Evolutionary conservation across 2,888 invertebrate genomes (phyloP).

Genomic region (Tenthredo scrophulariae): DNA sequence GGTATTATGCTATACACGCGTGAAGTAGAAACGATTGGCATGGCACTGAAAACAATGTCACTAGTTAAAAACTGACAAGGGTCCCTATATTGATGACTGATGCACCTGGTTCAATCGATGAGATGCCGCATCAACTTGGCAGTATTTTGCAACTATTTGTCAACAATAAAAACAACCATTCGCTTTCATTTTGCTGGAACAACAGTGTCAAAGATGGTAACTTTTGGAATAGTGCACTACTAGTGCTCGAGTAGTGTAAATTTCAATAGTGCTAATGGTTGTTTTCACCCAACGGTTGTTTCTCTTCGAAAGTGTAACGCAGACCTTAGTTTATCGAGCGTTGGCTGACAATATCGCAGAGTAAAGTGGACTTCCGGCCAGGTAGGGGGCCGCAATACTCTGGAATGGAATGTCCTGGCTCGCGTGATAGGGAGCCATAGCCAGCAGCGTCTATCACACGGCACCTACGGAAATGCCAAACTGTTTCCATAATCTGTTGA

Average conservation of each 20-base stretch:
- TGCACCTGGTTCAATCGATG: no score
- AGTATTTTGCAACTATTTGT: no score
- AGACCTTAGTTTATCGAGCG: slow-evolving; percentile 27
- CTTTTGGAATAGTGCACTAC: no score
- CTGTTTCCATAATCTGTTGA: slow-evolving; percentile 43
- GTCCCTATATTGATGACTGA: no score
- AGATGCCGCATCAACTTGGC: no score
- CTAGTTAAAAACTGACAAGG: no score
- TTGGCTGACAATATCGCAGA: slow-evolving; percentile 41
- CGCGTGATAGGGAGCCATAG: slow-evolving; percentile 42
- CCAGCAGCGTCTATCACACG: slow-evolving; percentile 44
- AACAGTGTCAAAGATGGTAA: no score
- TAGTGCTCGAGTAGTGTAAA: no score
- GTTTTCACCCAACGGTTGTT: background rate
- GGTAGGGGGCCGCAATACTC: slow-evolving; percentile 27
- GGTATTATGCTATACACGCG: background rate
- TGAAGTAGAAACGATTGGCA: background rate
- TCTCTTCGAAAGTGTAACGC: background rate
- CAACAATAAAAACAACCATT: no score
- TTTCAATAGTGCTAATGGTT: background rate
- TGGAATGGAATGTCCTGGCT: slow-evolving; percentile 46
- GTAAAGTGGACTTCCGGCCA: slow-evolving; percentile 48
- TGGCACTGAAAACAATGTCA: no score
- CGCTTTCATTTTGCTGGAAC: no score
- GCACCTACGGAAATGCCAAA: slow-evolving; percentile 49